These are phyloP conservation scores for Equus przewalskii DNA, from an alignment of 2,113 vertebrate genomes.

Conservation along the genomic window DNA sequence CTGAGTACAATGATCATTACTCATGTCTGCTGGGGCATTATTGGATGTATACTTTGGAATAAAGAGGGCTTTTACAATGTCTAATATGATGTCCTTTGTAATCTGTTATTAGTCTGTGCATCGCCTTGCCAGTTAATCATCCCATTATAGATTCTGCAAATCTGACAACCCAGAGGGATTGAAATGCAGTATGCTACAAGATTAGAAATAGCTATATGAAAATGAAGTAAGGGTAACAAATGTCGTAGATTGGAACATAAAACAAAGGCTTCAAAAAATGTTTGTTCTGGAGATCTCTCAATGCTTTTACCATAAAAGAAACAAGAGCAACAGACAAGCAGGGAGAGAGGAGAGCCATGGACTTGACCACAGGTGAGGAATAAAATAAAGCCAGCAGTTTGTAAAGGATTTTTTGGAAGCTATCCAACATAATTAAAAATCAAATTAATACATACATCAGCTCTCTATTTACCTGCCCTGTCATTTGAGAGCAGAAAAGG, in stretches of 20 bases:
- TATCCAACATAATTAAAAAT: slow-evolving; percentile 77
- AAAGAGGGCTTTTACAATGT: slow-evolving; percentile 84
- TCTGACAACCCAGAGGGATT: slow-evolving; percentile 82
- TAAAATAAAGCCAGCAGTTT: slow-evolving; percentile 59
- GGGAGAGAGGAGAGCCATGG: not conserved
- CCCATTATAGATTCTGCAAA: slow-evolving; percentile 84
- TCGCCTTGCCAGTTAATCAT: slow-evolving; percentile 87
- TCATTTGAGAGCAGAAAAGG: slow-evolving; percentile 77
- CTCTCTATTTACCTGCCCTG: slow-evolving; percentile 76
- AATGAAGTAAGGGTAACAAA: slow-evolving; percentile 71
- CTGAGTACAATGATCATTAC: slow-evolving; percentile 84
- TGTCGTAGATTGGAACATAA: slow-evolving; percentile 1
- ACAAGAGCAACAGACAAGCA: not conserved
- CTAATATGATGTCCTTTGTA: slow-evolving; percentile 86
- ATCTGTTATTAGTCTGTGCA: slow-evolving; percentile 86
- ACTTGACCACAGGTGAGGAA: slow-evolving; percentile 43
- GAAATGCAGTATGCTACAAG: slow-evolving; percentile 77
- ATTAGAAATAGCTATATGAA: slow-evolving; percentile 82
- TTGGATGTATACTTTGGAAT: slow-evolving; percentile 84
- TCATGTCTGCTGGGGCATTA: slow-evolving; percentile 85
- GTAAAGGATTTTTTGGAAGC: not conserved
- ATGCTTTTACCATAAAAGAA: slow-evolving; percentile 60
- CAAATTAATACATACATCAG: slow-evolving; percentile 76
- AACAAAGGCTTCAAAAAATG: slow-evolving; percentile 13
- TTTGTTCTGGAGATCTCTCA: slow-evolving; percentile 36